phyloP scores from a whole-genome alignment of 2,797 vertebrate species.

The Coregonus ussuriensis region DNA sequence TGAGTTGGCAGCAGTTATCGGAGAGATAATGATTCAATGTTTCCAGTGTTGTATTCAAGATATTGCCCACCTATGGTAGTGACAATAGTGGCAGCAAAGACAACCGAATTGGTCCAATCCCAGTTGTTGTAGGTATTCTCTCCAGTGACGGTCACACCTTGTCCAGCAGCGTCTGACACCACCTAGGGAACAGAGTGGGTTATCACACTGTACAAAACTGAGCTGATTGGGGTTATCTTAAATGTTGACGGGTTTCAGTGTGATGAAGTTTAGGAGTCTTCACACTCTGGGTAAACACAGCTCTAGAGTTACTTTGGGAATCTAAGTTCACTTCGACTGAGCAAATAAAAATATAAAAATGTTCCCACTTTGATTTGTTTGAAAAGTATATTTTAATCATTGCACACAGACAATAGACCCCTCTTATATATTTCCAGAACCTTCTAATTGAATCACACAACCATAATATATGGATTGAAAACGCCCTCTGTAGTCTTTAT shows the following conservation, averaged over 20 bases:
- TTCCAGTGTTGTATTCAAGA: not conserved
- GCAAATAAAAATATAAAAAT: not conserved
- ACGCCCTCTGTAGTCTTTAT: too few relatives aligned
- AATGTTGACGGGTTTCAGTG: not conserved
- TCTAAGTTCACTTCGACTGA: not conserved
- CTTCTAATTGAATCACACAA: not conserved
- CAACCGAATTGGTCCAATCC: slow-evolving; percentile 93
- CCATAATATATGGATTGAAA: not conserved
- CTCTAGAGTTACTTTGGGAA: not conserved
- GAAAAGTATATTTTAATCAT: not conserved
- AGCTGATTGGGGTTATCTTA: not conserved
- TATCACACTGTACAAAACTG: not conserved
- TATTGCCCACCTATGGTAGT: slow-evolving; percentile 87
- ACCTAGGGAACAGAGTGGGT: slow-evolving; percentile 64
- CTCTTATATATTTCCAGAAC: not conserved
- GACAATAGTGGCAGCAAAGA: slow-evolving; percentile 94
- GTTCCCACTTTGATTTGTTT: not conserved
- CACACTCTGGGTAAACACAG: not conserved
- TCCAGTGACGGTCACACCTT: slow-evolving; percentile 88
- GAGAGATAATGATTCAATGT: not conserved
- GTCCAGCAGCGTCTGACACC: slow-evolving; percentile 85
- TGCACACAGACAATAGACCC: not conserved
- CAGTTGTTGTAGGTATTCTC: slow-evolving; percentile 85
- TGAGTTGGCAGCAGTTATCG: not conserved
- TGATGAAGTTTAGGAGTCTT: not conserved